These are phyloP conservation scores for Phaenicophaeus curvirostris DNA, from an alignment of 2,797 vertebrate species.

Conservation along the genomic window DNA sequence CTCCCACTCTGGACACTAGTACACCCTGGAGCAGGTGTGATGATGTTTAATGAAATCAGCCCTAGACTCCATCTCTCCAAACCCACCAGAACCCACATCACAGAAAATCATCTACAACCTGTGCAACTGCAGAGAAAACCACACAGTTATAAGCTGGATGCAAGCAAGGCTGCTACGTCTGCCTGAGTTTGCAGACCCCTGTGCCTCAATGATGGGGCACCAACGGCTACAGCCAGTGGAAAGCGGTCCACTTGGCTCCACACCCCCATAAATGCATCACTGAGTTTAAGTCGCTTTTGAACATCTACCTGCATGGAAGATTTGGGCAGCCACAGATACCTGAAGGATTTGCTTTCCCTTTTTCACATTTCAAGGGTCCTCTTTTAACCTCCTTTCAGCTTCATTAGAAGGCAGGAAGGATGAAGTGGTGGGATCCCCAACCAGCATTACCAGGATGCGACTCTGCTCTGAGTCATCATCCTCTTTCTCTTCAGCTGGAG, in stretches of 20 bases:
- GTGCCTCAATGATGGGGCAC: neutral
- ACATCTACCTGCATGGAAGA: too few relatives aligned
- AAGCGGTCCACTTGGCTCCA: accelerated
- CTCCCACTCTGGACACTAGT: neutral
- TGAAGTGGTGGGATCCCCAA: neutral
- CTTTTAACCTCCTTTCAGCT: neutral
- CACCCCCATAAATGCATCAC: accelerated
- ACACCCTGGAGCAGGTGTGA: accelerated
- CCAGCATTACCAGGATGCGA: neutral
- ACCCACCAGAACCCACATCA: neutral
- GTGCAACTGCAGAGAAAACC: neutral
- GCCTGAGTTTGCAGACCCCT: neutral
- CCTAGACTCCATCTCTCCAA: neutral
- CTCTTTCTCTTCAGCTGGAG: neutral
- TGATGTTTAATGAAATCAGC: neutral
- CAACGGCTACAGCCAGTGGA: neutral
- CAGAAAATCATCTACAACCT: neutral
- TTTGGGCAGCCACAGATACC: neutral
- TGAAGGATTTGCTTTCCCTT: neutral
- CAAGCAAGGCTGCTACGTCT: neutral
- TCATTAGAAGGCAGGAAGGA: neutral
- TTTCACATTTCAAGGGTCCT: neutral
- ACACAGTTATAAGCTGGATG: neutral
- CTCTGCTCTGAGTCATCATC: slow-evolving; percentile 7
- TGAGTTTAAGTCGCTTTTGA: neutral